phyloP scores from a whole-genome alignment of 2,888 invertebrate genomes.

The Pyrrhosoma nymphula region DNA sequence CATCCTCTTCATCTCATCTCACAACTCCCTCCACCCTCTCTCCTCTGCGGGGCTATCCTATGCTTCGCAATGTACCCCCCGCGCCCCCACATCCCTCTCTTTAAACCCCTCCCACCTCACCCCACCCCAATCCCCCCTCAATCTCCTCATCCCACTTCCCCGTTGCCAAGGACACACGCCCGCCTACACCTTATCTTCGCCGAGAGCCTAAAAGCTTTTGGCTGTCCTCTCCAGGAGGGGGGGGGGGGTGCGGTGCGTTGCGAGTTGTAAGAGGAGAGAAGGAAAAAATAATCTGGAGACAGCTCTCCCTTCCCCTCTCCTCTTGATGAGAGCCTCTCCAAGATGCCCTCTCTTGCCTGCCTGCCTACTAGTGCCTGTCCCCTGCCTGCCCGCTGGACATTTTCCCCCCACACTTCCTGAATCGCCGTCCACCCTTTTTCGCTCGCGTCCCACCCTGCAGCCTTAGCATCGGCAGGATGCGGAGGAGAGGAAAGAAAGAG shows the following conservation, averaged over 20 bases:
- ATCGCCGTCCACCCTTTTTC: background rate
- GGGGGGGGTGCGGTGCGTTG: background rate
- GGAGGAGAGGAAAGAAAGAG: background rate
- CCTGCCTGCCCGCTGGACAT: background rate
- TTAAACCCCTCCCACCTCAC: background rate
- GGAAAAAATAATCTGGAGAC: background rate
- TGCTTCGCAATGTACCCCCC: background rate
- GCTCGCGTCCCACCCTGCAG: background rate
- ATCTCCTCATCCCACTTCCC: background rate
- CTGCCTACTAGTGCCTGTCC: background rate
- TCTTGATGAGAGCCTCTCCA: background rate
- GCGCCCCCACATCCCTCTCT: background rate
- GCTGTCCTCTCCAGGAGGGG: conserved; percentile 52
- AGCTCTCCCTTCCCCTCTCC: background rate
- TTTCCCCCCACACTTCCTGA: conserved; percentile 18
- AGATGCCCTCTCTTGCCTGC: too few species aligned
- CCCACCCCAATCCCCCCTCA: too few species aligned
- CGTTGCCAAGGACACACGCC: conserved; percentile 38
- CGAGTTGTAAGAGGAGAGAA: background rate
- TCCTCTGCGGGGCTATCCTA: too few species aligned
- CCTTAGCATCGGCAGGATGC: background rate
- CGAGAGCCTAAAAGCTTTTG: conserved; percentile 61
- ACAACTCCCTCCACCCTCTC: background rate
- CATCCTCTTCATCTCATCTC: background rate
- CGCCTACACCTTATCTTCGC: conserved; percentile 46